Conservation (phyloP, 2,113 vertebrate genomes). For the Phyllostomus discolor region DNA sequence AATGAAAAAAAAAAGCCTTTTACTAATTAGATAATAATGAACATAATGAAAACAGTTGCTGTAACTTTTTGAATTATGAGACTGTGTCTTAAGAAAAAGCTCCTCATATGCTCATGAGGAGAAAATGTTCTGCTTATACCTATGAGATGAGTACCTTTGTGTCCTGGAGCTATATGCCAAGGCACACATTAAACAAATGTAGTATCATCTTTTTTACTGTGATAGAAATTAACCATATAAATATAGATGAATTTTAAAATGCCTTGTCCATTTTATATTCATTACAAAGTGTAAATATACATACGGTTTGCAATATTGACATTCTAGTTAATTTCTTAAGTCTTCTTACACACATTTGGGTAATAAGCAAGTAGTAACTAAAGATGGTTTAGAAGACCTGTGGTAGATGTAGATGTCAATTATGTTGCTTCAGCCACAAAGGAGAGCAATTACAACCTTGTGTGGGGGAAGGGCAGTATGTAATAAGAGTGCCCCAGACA, state of each 20-base stretch:
- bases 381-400: fast-evolving
- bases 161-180: background rate
- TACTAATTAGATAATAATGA: slow-evolving; percentile 76
- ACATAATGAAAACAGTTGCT: slow-evolving; percentile 74
- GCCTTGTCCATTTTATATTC: background rate
- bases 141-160: background rate
- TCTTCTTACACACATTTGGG: background rate
- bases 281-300: background rate
- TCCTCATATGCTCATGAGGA: slow-evolving; percentile 41
- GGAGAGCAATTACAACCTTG: background rate
- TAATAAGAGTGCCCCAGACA: background rate
- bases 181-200: slow-evolving; percentile 22
- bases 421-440: background rate
- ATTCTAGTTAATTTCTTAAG: background rate
- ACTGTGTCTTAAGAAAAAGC: slow-evolving; percentile 53
- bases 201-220: background rate
- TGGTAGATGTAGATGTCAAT: background rate
- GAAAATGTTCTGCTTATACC: background rate
- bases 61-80: slow-evolving; percentile 52
- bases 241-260: slow-evolving; percentile 24
- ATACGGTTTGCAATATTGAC: background rate
- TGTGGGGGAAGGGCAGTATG: background rate
- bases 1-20: background rate
- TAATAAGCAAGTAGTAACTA: background rate
- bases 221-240: background rate